Conservation (phyloP, 2,113 vertebrate species). For the Ceyx melanurus region DNA sequence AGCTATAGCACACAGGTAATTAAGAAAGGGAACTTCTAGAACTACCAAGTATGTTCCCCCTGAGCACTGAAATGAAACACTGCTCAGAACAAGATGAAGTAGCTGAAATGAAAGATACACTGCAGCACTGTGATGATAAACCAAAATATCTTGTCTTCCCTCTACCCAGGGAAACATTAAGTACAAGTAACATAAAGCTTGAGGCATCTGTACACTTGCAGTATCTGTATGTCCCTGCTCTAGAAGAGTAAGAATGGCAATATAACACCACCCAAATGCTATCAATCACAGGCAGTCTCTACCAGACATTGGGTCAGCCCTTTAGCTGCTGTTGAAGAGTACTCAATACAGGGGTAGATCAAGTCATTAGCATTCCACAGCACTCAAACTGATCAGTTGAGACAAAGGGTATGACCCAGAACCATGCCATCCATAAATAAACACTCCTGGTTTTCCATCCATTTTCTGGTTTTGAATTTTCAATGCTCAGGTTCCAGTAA, state of each 20-base stretch:
- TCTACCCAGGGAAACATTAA: neutral
- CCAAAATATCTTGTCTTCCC: neutral
- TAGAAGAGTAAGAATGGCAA: neutral
- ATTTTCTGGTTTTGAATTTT: neutral
- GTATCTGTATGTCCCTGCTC: neutral
- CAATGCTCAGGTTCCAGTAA: neutral
- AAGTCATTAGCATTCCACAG: neutral
- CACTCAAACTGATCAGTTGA: neutral
- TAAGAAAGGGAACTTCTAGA: neutral
- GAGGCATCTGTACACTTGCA: neutral
- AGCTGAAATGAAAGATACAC: neutral
- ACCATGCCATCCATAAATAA: neutral
- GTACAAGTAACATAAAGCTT: neutral
- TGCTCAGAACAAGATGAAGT: neutral
- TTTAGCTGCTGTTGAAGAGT: neutral
- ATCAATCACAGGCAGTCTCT: neutral
- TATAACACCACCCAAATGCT: neutral
- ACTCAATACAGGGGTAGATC: neutral
- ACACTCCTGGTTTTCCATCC: neutral
- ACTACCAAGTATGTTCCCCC: neutral
- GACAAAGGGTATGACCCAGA: neutral
- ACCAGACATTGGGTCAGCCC: neutral
- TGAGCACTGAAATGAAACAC: neutral
- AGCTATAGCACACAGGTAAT: neutral
- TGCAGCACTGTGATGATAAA: neutral